phyloP scores from a whole-genome alignment of 2,113 vertebrate genomes.

The Crotalus horridus region DNA sequence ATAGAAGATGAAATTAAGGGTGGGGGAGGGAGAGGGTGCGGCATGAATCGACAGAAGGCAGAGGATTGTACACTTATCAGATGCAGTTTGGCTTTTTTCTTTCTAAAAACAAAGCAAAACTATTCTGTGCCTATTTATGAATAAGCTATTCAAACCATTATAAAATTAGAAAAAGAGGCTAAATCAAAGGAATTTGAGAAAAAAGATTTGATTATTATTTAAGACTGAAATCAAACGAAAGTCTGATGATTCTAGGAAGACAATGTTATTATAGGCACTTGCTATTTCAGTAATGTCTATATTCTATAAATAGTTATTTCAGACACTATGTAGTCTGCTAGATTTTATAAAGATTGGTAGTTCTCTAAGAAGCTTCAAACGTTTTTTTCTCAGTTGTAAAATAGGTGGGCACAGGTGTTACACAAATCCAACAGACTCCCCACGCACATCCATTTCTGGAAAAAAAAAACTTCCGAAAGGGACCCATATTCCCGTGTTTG shows the following conservation, averaged over 20 bases:
- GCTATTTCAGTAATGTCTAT: conserved; percentile 98
- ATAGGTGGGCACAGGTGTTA: conserved; percentile 84
- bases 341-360: conserved; percentile 99
- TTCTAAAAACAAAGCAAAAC: conserved; percentile 46
- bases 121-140: conserved; percentile 95
- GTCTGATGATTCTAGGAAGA: conserved; percentile 84
- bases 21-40: conserved; percentile 72
- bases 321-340: conserved; percentile 99
- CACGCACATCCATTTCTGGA: conserved; percentile 36
- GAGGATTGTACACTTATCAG: conserved; percentile 91
- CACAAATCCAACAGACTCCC: conserved; percentile 44
- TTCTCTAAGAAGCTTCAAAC: conserved; percentile 84
- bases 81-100: conserved; percentile 78
- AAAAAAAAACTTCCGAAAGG: conserved; percentile 75
- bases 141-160: conserved; percentile 71
- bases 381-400: conserved; percentile 85
- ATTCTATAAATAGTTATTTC: conserved; percentile 96
- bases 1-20: conserved; percentile 82
- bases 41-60: conserved; percentile 82
- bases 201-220: conserved; percentile 44
- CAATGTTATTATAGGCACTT: conserved; percentile 90
- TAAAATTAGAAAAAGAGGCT: conserved; percentile 30
- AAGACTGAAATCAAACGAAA: conserved; percentile 75
- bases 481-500: conserved; percentile 87
- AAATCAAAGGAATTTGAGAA: conserved; percentile 63